These are phyloP conservation scores for Drosophila seclusa DNA, from an alignment of 2,888 invertebrate species.

Conservation along the genomic window DNA sequence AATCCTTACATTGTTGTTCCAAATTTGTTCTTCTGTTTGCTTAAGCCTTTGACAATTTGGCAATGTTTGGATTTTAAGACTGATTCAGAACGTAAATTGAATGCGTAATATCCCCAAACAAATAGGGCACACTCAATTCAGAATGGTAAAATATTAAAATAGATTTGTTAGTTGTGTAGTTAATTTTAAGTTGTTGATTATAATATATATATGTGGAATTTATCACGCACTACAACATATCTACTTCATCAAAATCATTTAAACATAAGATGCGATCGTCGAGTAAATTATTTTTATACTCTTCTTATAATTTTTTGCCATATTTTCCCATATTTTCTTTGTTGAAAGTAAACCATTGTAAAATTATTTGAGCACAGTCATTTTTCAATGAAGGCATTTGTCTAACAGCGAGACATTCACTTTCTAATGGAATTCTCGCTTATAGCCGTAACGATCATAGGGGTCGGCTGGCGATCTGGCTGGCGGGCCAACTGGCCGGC, in stretches of 20 bases:
- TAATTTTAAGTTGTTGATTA: background rate
- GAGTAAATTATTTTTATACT: slow-evolving; percentile 10
- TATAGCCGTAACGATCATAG: slow-evolving; percentile 31
- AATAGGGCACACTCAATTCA: background rate
- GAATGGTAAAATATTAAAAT: background rate
- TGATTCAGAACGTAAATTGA: slow-evolving; percentile 2
- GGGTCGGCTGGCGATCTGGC: slow-evolving; percentile 16
- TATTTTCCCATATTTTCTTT: slow-evolving; percentile 16
- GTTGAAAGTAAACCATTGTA: slow-evolving; percentile 27
- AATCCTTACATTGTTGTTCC: slow-evolving; percentile 48
- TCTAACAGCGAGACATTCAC: slow-evolving; percentile 59
- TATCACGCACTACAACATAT: background rate
- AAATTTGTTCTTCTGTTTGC: slow-evolving; percentile 14
- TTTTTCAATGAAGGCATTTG: slow-evolving; percentile 56
- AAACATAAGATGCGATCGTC: slow-evolving; percentile 7
- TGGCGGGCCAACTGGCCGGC: slow-evolving; percentile 12
- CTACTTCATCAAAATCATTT: background rate
- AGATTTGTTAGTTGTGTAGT: background rate
- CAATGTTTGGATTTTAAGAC: background rate
- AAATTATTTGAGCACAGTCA: slow-evolving; percentile 32
- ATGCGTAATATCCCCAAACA: background rate
- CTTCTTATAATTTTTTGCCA: background rate
- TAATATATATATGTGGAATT: background rate
- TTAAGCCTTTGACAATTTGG: slow-evolving; percentile 48
- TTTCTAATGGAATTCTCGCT: slow-evolving; percentile 29